Base-by-base conservation (phyloP, 64 coral and sea anemone genomes). In the Montipora efflorescens region DNA sequence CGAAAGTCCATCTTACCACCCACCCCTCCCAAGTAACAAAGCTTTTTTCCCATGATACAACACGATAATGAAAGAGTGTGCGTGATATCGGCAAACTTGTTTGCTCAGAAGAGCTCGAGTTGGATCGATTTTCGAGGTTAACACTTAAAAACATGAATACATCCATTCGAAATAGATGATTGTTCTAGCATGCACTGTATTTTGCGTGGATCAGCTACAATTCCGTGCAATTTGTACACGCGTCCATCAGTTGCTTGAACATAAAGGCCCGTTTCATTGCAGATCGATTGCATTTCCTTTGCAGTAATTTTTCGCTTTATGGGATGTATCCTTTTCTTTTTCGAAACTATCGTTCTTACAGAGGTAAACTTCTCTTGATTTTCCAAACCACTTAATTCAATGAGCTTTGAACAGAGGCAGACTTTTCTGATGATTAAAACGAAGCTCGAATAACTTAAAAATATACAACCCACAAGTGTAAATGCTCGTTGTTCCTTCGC, bases 291-390 rank as follows among this genome's bases (percentile, higher is more conserved):
- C 82, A 46, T 49, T 71, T 72, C 71, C 64, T 86, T 19, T 86
- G 48, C 82, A 49, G 64, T 67, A 86, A 86, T 50, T 19, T 13
- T 86, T 71, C 66, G 7, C 8, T 51, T 5, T 59, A 71, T 86
- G 82, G 46, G 47, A 49, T 72, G 44, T 49, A 22, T 86, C 66
- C 45, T 72, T 49, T 67, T 8, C 23, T 83, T 83, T 67, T 9
- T 3, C 82, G 80, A 43, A 82, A 25, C 55, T 66, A 82, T 62
- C 80, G 51, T 86, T 23, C 82, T 5, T 7, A 5, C 4, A 72
- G 2, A 86, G 82, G 82, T 86, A 50, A 86, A 66, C 15, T 49
- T 20, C 10, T 62, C 14, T 47, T 16, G 14, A 64, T 14, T 64
- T 3, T 15, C 14, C 4, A 64, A 64, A 7, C 15, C 3, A 64